Conservation (phyloP, 2,888 invertebrate genomes). For the Cybosia mesomella region DNA sequence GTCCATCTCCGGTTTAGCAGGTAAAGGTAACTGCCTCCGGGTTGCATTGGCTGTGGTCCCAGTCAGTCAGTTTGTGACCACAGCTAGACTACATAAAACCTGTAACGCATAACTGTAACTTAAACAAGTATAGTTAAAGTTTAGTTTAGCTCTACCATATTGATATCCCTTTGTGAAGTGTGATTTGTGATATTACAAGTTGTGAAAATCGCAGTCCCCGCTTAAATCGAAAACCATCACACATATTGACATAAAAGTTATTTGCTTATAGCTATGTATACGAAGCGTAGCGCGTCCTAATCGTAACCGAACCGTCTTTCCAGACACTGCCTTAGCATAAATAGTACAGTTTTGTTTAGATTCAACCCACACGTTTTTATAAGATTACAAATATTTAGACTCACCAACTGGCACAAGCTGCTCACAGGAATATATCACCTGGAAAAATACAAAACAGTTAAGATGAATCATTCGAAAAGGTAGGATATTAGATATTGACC, state of each 20-base stretch:
- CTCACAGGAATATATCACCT: constrained; percentile 53
- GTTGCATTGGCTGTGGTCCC: too few relatives aligned
- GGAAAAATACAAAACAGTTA: constrained; percentile 37
- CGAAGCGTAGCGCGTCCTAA: background rate
- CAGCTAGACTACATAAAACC: too few relatives aligned
- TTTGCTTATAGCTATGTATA: background rate
- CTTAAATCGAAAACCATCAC: background rate
- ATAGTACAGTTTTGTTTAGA: constrained; percentile 4
- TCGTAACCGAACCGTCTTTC: background rate
- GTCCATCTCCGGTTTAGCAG: too few relatives aligned
- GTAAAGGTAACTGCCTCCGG: too few relatives aligned
- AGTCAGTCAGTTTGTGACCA: too few relatives aligned
- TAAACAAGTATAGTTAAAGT: too few relatives aligned
- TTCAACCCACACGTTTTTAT: background rate
- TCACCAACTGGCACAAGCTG: constrained; percentile 60
- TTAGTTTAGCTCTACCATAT: too few relatives aligned
- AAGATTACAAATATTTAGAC: constrained; percentile 32
- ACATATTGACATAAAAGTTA: background rate
- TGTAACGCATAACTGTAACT: too few relatives aligned
- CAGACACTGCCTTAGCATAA: background rate
- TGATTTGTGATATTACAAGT: background rate
- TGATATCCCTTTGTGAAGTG: too few relatives aligned
- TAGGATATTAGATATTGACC: background rate
- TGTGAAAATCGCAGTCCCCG: background rate
- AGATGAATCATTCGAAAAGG: background rate